Conservation (phyloP, 2,888 invertebrate genomes). For the Lissonota sp. region DNA sequence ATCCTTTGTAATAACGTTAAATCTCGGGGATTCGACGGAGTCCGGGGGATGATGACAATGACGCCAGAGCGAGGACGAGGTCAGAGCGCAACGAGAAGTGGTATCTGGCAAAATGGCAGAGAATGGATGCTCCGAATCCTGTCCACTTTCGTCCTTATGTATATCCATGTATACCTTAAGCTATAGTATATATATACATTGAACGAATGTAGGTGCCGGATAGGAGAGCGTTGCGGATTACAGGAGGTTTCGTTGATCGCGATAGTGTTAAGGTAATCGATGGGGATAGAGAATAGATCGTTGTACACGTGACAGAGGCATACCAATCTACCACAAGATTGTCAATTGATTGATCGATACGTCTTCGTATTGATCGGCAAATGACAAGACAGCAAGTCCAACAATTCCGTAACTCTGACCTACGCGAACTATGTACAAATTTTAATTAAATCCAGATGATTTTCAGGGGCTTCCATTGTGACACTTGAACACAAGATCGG, state of each 20-base stretch:
- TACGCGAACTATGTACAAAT: neutral
- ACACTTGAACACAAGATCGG: no score
- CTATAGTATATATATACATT: neutral
- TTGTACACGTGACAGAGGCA: constrained; percentile 25
- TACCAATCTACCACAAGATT: constrained; percentile 32
- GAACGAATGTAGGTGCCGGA: neutral
- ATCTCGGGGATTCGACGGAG: constrained; percentile 51
- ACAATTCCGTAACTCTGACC: constrained; percentile 6
- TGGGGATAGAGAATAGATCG: constrained; percentile 26
- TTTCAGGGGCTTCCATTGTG: no score
- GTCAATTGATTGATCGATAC: constrained; percentile 39
- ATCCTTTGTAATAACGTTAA: constrained; percentile 60
- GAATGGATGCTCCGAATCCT: constrained; percentile 34
- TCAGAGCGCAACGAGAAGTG: constrained; percentile 36
- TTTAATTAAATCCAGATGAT: no score
- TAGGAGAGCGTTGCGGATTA: constrained; percentile 49
- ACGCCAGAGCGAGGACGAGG: constrained; percentile 46
- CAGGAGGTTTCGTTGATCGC: constrained; percentile 53
- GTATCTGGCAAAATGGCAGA: constrained; percentile 35
- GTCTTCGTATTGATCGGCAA: constrained; percentile 1
- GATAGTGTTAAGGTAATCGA: constrained; percentile 25
- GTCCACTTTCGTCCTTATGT: constrained; percentile 9
- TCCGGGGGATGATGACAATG: constrained; percentile 33
- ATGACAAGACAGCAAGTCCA: neutral
- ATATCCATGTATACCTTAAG: constrained; percentile 31